These are phyloP conservation scores for Takifugu ocellatus DNA, from an alignment of 2,797 vertebrate genomes.

Conservation along the genomic window DNA sequence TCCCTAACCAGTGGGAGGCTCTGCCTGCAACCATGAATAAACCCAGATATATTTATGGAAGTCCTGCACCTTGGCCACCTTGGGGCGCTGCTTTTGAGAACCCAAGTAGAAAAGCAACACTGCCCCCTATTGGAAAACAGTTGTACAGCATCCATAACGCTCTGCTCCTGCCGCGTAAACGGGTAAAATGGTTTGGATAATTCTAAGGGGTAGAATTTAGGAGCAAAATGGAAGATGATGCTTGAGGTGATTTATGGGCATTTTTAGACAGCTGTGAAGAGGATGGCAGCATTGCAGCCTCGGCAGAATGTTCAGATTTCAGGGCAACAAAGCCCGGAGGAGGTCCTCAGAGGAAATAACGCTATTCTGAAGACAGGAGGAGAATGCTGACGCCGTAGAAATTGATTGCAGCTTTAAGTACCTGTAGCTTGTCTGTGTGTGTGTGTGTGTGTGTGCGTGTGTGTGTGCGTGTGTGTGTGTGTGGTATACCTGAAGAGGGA, in stretches of 20 bases:
- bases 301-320: conserved; percentile 56
- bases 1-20: conserved; percentile 48
- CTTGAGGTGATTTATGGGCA: conserved; percentile 63
- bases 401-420: conserved; percentile 52
- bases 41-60: conserved; percentile 31
- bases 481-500: no score
- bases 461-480: no score
- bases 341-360: conserved; percentile 44
- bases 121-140: conserved; percentile 58
- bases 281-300: conserved; percentile 65
- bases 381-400: conserved; percentile 60
- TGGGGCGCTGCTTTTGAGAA: conserved; percentile 10
- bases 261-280: conserved; percentile 56
- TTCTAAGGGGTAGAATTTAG: conserved; percentile 58
- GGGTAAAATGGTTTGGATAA: conserved; percentile 43
- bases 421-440: conserved; percentile 31
- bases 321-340: conserved; percentile 58
- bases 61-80: conserved; percentile 25
- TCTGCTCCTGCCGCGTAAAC: conserved; percentile 27
- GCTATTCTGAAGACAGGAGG: conserved; percentile 44
- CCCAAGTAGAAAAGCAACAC: conserved; percentile 59
- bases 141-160: conserved; percentile 23
- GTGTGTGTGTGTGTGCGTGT: conserved; percentile 24
- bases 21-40: conserved; percentile 54
- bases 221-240: conserved; percentile 55